phyloP scores from a whole-genome alignment of 2,113 vertebrate species.

The Tyto alba region DNA sequence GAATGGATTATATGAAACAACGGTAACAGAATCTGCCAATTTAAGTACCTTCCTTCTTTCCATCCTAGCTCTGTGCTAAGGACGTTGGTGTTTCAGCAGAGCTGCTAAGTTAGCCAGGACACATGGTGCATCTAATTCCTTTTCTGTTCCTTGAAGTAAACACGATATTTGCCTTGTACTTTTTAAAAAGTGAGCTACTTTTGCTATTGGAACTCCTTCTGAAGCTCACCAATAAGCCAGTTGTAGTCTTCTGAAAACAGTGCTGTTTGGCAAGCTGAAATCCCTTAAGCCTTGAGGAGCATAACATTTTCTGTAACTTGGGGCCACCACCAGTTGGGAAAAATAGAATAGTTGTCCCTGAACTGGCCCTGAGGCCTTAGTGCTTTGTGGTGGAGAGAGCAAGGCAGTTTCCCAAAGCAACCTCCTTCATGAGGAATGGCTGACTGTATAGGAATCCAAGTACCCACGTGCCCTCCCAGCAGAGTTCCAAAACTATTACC shows the following conservation, averaged over 20 bases:
- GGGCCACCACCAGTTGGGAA: neutral
- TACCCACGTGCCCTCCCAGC: too few relatives aligned
- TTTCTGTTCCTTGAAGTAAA: neutral
- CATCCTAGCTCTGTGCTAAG: neutral
- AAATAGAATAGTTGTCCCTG: neutral
- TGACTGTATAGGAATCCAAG: neutral
- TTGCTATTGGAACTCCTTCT: neutral
- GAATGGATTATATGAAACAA: neutral
- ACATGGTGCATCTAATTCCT: neutral
- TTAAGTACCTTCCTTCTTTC: neutral
- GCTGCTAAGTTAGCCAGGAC: neutral
- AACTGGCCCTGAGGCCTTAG: neutral
- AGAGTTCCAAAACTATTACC: slow-evolving; percentile 57
- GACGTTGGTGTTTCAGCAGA: neutral
- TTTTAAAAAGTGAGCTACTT: neutral
- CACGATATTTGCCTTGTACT: neutral
- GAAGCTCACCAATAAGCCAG: neutral
- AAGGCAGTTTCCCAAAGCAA: neutral
- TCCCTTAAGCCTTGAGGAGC: neutral
- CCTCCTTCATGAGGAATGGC: neutral
- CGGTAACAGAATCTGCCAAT: neutral
- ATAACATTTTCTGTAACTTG: neutral
- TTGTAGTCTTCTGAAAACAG: neutral
- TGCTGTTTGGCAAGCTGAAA: neutral
- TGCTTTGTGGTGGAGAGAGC: neutral